Evolutionary conservation across 2,797 vertebrate genomes (phyloP).

Genomic region (Coendou prehensilis): DNA sequence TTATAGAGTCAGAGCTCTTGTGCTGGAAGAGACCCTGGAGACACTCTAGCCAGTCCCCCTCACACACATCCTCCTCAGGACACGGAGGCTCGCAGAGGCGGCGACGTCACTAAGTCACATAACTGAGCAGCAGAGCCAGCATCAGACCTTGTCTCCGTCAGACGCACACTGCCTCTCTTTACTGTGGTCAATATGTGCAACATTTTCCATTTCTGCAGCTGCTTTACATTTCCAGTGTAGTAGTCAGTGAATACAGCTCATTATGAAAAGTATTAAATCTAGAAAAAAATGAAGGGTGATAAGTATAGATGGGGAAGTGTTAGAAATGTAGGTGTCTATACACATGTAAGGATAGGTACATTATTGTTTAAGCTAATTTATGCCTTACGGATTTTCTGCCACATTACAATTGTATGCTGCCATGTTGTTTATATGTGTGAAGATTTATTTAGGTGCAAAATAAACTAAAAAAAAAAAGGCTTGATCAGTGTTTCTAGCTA

Average conservation of each 20-base stretch:
- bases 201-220: slow-evolving; percentile 60
- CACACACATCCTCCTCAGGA: slow-evolving; percentile 58
- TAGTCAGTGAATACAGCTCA: slow-evolving; percentile 63
- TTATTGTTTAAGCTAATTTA: slow-evolving; percentile 77
- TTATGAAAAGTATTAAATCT: slow-evolving; percentile 73
- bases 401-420: slow-evolving; percentile 79
- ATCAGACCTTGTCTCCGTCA: slow-evolving; percentile 36
- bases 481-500: slow-evolving; percentile 80
- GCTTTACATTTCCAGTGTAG: slow-evolving; percentile 67
- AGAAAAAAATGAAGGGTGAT: slow-evolving; percentile 75
- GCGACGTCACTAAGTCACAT: slow-evolving; percentile 13
- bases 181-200: slow-evolving; percentile 69
- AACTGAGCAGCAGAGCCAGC: slow-evolving; percentile 75
- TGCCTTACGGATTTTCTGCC: slow-evolving; percentile 80
- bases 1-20: slow-evolving; percentile 53
- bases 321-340: slow-evolving; percentile 68
- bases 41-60: slow-evolving; percentile 21
- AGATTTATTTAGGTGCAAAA: slow-evolving; percentile 76
- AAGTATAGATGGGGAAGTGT: slow-evolving; percentile 62
- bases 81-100: slow-evolving; percentile 54
- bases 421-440: slow-evolving; percentile 78
- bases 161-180: slow-evolving; percentile 58
- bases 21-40: slow-evolving; percentile 58
- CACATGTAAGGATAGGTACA: slow-evolving; percentile 66
- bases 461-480: slow-evolving; percentile 63